These are phyloP conservation scores for Silurus asotus DNA, from an alignment of 2,113 vertebrate genomes.

Conservation along the genomic window DNA sequence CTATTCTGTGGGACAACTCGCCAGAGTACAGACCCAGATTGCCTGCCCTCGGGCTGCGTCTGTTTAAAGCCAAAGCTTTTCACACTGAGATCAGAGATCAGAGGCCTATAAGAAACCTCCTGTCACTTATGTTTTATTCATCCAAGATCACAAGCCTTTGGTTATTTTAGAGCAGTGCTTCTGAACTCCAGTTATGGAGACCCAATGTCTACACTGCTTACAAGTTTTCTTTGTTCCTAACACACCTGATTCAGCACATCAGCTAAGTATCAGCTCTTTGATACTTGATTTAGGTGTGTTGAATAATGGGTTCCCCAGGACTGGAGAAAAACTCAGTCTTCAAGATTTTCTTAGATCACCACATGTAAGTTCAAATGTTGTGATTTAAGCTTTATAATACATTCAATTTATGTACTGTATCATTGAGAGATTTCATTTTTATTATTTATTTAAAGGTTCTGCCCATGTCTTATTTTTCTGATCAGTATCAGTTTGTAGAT, in stretches of 20 bases:
- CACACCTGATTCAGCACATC: slow-evolving; percentile 1
- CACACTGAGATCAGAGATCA: slow-evolving; percentile 35
- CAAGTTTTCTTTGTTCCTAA: neutral
- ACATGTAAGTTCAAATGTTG: neutral
- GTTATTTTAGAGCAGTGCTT: slow-evolving; percentile 11
- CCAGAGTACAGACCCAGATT: slow-evolving; percentile 23
- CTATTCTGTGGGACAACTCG: slow-evolving; percentile 25
- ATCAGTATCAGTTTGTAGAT: neutral
- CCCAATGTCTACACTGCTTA: neutral
- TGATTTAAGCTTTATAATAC: neutral
- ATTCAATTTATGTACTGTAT: neutral
- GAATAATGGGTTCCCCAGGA: neutral
- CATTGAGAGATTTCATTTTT: neutral
- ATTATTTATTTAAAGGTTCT: no score
- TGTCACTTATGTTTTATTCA: slow-evolving; percentile 37
- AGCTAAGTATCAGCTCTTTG: neutral
- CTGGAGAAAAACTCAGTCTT: neutral
- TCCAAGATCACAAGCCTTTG: neutral
- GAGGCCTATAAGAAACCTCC: slow-evolving; percentile 7
- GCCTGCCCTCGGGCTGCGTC: slow-evolving; percentile 13
- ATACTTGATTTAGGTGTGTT: neutral
- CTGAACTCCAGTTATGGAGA: neutral
- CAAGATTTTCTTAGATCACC: neutral
- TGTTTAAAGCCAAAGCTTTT: slow-evolving; percentile 33
- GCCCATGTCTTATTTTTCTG: neutral